Evolutionary conservation across 2,797 vertebrate species (phyloP), one percentile per base, ranked within the genome.

Genomic region (Bovichtus diacanthus): DNA sequence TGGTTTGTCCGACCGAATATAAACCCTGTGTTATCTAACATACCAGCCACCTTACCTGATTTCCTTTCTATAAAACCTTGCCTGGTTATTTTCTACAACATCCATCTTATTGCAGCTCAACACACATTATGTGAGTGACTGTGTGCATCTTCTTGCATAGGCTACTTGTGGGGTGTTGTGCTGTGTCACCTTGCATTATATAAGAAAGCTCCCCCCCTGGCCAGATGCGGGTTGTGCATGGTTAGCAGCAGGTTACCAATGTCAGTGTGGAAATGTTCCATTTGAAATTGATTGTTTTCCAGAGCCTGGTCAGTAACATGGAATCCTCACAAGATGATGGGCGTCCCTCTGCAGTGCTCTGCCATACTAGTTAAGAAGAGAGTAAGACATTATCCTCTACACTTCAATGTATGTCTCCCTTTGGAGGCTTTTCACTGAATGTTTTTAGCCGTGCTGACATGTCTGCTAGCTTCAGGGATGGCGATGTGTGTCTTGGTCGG

Each of bases 281-380:
- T 25, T 23, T 11, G 60, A 0, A 62, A 83, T 62, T 18, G 1
- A 2, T 38, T 70, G 13, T 78, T 65, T 76, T 64, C 31, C 63
- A 94, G 93, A 76, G 93, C 94, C 6, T 85, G 90, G 44, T 96
- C 95, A n/a, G 88, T 96, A 25, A 96, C 95, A 27, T 96, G 94
- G 95, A 95, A 96, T 86, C 95, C 95, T 25, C 95, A 95, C 71
- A 96, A 95, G 84, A 86, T 95, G 85, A 95, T 95, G 95, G 89
- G 91, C 0, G 84, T 90, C 36, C 95, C 92, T 0, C 74, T 96
- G 73, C 95, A 96, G 73, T 95, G 94, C 71, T 96, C 95, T 15
- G 93, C 82, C 61, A 76, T 96, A 43, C 87, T 95, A 16, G 73
- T 95, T 63, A 84, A 62, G 54, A 91, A 91, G 77, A 95, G 92